Base-by-base conservation (phyloP, 2,113 vertebrate species). In the Zosterops hypoxanthus region DNA sequence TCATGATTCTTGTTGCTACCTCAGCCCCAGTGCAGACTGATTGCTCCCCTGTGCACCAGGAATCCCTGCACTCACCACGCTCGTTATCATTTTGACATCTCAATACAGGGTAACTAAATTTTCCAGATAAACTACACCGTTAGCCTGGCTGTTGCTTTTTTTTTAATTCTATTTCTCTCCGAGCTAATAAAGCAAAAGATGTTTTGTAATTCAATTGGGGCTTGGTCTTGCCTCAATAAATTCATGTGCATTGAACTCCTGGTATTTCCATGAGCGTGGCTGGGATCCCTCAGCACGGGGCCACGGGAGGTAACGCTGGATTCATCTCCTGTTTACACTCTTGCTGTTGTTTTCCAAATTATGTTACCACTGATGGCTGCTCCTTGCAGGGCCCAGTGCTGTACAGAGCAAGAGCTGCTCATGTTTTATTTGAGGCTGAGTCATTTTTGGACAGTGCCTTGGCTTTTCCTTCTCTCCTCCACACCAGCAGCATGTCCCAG, bases 121-220 rank as follows among this genome's bases (percentile, higher is more conserved):
- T 94, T 39, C 47, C 25, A 55, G 88, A 92, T 72, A 61, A 96
- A 96, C 65, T 52, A 64, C 65, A 10, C 55, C 25, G 28, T 86
- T 93, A 75, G 64, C 52, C 90, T 86, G 44, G 69, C 85, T 92
- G 82, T 18, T 95, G 64, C 93, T 84, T 94, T 92, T 80, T 39
- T 92, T 78, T 93, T 93, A 96, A 96, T 95, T 90, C 88, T 71
- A 83, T 96, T 92, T 96, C 64, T 81, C 3, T 52, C 84, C 11
- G 49, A 78, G 72, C 82, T 96, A 93, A 95, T 92, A 95, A 83
- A 94, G 79, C 76, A 81, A 83, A 94, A 92, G 82, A 83, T 46
- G 60, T 70, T 94, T 79, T 82, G 21, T 94, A 95, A 96, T 95
- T 92, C 69, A 42, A 36, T 75, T 94, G 88, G 65, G 52, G 60